A percentile compares a stretch with the other conserved stretches of the same genome.
These are phyloP conservation scores for Lapara coniferarum DNA, from an alignment of 2,888 invertebrate genomes.

Conservation along the genomic window DNA sequence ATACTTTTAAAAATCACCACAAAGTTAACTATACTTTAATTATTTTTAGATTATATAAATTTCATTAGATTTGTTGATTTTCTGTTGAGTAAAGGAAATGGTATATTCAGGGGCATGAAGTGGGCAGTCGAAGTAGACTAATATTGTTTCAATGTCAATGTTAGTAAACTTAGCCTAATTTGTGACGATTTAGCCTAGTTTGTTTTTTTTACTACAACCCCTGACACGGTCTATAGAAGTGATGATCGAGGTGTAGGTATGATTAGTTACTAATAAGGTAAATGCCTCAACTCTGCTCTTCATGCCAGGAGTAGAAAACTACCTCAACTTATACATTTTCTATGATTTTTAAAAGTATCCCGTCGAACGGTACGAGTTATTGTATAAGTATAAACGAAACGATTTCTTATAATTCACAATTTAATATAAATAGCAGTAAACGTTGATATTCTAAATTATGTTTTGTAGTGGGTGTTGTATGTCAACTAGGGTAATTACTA, in stretches of 20 bases:
- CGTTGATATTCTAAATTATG: conserved; percentile 67
- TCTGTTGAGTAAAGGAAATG: background rate
- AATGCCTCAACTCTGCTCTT: conserved; percentile 4
- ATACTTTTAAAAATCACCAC: conserved; percentile 48
- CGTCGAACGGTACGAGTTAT: conserved; percentile 60
- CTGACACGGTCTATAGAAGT: conserved; percentile 9
- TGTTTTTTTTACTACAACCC: conserved; percentile 8
- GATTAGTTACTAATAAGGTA: background rate
- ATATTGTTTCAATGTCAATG: background rate
- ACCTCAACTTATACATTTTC: conserved; percentile 2
- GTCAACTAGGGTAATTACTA: conserved; percentile 43
- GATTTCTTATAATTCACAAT: conserved; percentile 27
- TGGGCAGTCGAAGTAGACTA: no score
- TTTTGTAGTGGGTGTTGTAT: conserved; percentile 77
- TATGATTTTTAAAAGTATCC: conserved; percentile 55
- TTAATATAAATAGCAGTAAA: conserved; percentile 42
- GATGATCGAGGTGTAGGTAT: background rate
- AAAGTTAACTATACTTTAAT: background rate
- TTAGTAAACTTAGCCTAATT: conserved; percentile 14
- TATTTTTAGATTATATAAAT: background rate
- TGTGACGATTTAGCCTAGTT: conserved; percentile 6
- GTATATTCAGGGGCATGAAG: conserved; percentile 9
- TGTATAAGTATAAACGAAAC: conserved; percentile 49
- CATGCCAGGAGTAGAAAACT: conserved; percentile 9
- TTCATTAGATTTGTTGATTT: background rate